Conservation (phyloP, 53 echinoderm and acorn worm species). For the Actinopyga echinites region DNA sequence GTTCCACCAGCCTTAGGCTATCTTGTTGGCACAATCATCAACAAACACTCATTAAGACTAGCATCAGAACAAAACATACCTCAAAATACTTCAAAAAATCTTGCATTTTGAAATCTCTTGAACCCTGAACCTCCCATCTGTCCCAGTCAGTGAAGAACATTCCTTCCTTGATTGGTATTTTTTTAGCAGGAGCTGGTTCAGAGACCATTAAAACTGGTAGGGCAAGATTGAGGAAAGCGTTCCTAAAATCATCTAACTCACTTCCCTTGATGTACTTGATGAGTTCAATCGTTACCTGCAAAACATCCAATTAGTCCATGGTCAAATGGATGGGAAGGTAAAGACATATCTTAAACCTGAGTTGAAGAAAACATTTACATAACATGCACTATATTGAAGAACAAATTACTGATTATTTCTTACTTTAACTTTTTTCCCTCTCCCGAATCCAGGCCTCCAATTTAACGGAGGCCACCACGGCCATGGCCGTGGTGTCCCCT, state of each 20-base stretch:
- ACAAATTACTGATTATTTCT: too few relatives aligned
- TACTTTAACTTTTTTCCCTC: too few relatives aligned
- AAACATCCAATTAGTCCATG: too few relatives aligned
- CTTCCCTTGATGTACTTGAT: conserved; percentile 74
- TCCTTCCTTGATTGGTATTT: conserved; percentile 71
- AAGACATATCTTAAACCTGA: too few relatives aligned
- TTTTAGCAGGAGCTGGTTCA: conserved; percentile 74
- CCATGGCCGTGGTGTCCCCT: too few relatives aligned
- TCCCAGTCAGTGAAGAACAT: conserved; percentile 87
- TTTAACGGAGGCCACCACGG: too few relatives aligned
- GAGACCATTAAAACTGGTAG: conserved; percentile 76
- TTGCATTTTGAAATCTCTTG: conserved; percentile 58
- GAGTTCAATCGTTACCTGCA: conserved; percentile 79
- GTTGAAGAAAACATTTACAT: too few relatives aligned
- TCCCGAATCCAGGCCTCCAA: too few relatives aligned
- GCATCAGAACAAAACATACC: conserved; percentile 31
- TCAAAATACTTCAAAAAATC: conserved; percentile 83
- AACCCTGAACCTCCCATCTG: conserved; percentile 80
- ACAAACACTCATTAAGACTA: not conserved
- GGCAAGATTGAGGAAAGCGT: conserved; percentile 88
- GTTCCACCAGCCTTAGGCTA: too few relatives aligned
- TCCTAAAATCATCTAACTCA: conserved; percentile 67
- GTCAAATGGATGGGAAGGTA: too few relatives aligned
- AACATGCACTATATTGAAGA: too few relatives aligned
- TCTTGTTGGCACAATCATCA: too few relatives aligned